Conservation (phyloP, 2,888 invertebrate genomes). For the Campopleginae sp. region DNA sequence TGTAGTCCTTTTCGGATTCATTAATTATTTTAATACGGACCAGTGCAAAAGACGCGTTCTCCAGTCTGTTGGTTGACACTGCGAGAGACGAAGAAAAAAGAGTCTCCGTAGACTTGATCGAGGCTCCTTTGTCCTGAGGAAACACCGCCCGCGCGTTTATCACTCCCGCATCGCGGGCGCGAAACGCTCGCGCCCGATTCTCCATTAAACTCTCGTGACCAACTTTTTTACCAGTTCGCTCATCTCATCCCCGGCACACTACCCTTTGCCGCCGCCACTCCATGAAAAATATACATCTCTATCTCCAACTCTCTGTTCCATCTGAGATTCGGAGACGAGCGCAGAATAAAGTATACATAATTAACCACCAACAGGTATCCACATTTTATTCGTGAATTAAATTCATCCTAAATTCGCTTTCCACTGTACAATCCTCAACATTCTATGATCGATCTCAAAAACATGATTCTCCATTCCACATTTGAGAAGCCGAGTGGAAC, state of each 20-base stretch:
- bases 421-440: neutral
- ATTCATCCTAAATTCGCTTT: slow-evolving; percentile 11
- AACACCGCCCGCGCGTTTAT: slow-evolving; percentile 60
- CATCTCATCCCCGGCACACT: slow-evolving; percentile 15
- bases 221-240: slow-evolving; percentile 46
- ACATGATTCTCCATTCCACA: neutral
- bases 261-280: slow-evolving; percentile 30
- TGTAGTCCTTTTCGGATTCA: slow-evolving; percentile 51
- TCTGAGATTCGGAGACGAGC: slow-evolving; percentile 44
- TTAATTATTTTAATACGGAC: slow-evolving; percentile 66
- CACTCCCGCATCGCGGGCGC: slow-evolving; percentile 57
- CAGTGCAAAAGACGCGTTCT: slow-evolving; percentile 53
- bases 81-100: slow-evolving; percentile 36
- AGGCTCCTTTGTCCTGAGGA: slow-evolving; percentile 58
- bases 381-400: neutral
- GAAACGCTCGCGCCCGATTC: slow-evolving; percentile 33
- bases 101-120: slow-evolving; percentile 60
- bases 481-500: neutral
- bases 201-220: slow-evolving; percentile 53
- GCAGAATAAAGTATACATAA: slow-evolving; percentile 45
- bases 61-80: slow-evolving; percentile 66
- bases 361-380: slow-evolving; percentile 29
- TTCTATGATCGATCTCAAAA: neutral
- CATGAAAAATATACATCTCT: slow-evolving; percentile 18
- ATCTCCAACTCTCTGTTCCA: slow-evolving; percentile 36